phyloP scores from a whole-genome alignment of 2,888 invertebrate genomes.

The Colostygia pectinataria region DNA sequence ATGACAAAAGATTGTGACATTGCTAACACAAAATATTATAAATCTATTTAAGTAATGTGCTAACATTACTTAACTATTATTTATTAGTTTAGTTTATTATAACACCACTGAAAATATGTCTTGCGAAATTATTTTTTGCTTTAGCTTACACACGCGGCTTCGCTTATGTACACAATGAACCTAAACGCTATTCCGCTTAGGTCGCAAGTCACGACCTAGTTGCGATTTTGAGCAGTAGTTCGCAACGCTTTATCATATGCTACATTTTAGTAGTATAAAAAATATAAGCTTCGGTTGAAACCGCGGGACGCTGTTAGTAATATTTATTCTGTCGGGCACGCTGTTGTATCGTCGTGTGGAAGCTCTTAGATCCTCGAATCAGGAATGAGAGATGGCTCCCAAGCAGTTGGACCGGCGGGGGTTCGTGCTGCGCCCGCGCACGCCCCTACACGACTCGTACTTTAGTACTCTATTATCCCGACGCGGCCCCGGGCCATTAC shows the following conservation, averaged over 20 bases:
- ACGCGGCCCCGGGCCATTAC: conserved; percentile 21
- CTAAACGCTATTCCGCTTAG: too few relatives aligned
- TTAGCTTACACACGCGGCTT: too few relatives aligned
- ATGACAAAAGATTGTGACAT: not conserved
- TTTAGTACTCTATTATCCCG: conserved; percentile 22
- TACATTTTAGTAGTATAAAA: too few relatives aligned
- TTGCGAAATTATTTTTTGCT: not conserved
- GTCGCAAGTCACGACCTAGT: too few relatives aligned
- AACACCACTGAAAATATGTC: not conserved
- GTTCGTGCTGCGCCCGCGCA: conserved; percentile 11
- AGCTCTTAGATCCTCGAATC: not conserved
- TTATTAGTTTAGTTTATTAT: too few relatives aligned
- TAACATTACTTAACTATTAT: not conserved
- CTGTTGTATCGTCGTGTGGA: too few relatives aligned
- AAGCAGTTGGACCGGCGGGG: conserved; percentile 21
- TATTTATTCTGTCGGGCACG: too few relatives aligned
- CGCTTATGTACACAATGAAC: too few relatives aligned
- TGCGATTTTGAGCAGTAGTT: too few relatives aligned
- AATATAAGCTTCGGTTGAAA: too few relatives aligned
- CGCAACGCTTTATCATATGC: too few relatives aligned
- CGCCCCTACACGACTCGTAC: conserved; percentile 22
- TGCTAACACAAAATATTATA: not conserved
- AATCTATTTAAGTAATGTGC: not conserved
- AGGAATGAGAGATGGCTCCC: conserved; percentile 10
- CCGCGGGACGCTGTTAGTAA: too few relatives aligned